Evolutionary conservation across 1,140 invertebrate species (phyloP).

Genomic region (Paraescarpia echinospica): DNA sequence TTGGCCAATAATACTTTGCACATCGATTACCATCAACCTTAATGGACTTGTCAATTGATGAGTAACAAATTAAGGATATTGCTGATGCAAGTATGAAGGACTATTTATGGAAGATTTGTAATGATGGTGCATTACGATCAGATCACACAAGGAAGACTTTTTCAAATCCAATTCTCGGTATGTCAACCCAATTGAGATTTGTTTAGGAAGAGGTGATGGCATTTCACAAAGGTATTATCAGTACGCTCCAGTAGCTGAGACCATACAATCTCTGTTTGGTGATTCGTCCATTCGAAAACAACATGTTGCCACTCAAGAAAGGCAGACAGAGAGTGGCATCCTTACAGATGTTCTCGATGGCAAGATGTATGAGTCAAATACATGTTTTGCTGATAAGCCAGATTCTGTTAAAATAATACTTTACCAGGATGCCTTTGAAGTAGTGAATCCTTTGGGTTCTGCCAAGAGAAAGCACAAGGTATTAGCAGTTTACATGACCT

Average conservation of each 20-base stretch:
- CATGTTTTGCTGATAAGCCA: background rate
- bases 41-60: background rate
- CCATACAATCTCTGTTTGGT: slow-evolving; percentile 13
- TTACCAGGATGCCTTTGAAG: slow-evolving; percentile 20
- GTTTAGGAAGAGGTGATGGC: slow-evolving; percentile 7
- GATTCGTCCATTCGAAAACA: background rate
- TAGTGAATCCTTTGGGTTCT: slow-evolving; percentile 16
- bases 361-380: background rate
- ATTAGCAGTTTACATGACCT: slow-evolving; percentile 1
- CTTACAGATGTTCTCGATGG: slow-evolving; percentile 12
- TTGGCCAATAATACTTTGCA: background rate
- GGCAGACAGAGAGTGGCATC: background rate
- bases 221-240: slow-evolving; percentile 14
- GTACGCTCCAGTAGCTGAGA: background rate
- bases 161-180: background rate
- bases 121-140: background rate
- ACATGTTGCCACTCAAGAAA: background rate
- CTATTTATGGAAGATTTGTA: too few species aligned
- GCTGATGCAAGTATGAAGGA: too few species aligned
- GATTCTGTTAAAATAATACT: slow-evolving; percentile 13
- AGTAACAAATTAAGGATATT: too few species aligned
- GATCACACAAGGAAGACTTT: background rate
- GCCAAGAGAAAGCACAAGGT: slow-evolving; percentile 23
- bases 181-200: slow-evolving; percentile 3
- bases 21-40: background rate